Base-by-base conservation (phyloP, 2,888 invertebrate genomes). In the Cantharis lateralis region DNA sequence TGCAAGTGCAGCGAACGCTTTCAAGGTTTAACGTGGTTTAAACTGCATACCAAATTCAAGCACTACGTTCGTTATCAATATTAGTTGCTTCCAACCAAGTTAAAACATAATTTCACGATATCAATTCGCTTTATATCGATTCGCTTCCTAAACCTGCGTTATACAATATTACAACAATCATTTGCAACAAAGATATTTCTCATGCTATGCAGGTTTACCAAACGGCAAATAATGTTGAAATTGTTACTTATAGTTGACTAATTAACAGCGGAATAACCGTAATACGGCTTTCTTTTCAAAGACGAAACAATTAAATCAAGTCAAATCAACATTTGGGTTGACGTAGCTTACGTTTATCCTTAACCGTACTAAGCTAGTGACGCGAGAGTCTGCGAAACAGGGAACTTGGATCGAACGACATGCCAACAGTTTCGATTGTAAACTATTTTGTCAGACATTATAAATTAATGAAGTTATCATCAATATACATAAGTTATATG, bases 1-100 rank as follows among this genome's bases (percentile, higher is more conserved):
- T 87, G 87, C 88, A 88, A 88, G 88, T 88, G 88, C 88, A 88
- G 88, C 87, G 88, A 87, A 88, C 88, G 87, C 84, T 87, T 88
- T 87, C 88, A 88, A 88, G 88, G 88, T 84, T 86, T 48, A 48
- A 48, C 48, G 48, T 48, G 48, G 48, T 48, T 66, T 66, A 84
- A 82, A 80, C 74, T 82, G 84, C 86, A 84, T 85, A 84, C 84
- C 84, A 78, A 62, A 84, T 85, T 83, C 84, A 82, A 73, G 62
- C 71, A 72, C 78, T 13, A 66, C 64, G 64, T 18, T 24, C 24
- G 24, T 24, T 20, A 24, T 20, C 24, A 66, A 66, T 66, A 20
- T 66, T 20, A 20, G 64, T n/a, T 0, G 48, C 48, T 48, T 48
- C 48, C 1, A n/a, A 48, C 48, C n/a, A 84, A 85, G 86, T 84